phyloP scores from a whole-genome alignment of 2,113 vertebrate species.

The Daboia siamensis region DNA sequence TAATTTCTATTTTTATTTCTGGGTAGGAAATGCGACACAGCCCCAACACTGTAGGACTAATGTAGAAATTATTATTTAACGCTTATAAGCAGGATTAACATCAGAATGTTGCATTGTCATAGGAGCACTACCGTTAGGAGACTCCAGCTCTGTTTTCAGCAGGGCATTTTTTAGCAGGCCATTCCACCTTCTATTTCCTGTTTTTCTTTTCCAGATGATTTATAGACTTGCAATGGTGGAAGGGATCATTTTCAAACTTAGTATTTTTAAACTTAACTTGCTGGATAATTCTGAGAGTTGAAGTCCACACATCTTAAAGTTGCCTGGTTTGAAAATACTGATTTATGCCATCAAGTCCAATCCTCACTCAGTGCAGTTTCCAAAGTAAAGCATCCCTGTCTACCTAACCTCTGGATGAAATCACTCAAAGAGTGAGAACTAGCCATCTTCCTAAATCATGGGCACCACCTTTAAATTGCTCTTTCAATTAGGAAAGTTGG shows the following conservation, averaged over 20 bases:
- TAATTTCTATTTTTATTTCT: background rate
- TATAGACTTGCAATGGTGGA: background rate
- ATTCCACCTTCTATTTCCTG: background rate
- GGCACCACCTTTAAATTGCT: background rate
- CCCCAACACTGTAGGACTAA: fast-evolving
- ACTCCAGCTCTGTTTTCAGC: background rate
- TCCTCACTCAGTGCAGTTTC: background rate
- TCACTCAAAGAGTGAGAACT: background rate
- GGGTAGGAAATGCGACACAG: fast-evolving
- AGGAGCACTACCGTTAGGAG: background rate
- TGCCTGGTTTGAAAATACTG: background rate
- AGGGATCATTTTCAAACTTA: background rate
- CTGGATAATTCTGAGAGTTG: background rate
- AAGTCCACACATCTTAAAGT: background rate
- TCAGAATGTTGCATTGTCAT: background rate
- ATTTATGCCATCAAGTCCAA: background rate
- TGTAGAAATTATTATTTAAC: background rate
- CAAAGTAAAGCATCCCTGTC: background rate
- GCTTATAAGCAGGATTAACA: background rate
- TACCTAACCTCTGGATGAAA: background rate
- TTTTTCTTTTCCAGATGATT: background rate
- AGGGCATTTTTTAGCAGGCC: background rate
- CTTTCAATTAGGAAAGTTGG: background rate
- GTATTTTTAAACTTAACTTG: background rate
- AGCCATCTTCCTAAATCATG: background rate